These are phyloP conservation scores for Cataglyphis altisquamis DNA, from an alignment of 2,888 invertebrate species.

Conservation along the genomic window DNA sequence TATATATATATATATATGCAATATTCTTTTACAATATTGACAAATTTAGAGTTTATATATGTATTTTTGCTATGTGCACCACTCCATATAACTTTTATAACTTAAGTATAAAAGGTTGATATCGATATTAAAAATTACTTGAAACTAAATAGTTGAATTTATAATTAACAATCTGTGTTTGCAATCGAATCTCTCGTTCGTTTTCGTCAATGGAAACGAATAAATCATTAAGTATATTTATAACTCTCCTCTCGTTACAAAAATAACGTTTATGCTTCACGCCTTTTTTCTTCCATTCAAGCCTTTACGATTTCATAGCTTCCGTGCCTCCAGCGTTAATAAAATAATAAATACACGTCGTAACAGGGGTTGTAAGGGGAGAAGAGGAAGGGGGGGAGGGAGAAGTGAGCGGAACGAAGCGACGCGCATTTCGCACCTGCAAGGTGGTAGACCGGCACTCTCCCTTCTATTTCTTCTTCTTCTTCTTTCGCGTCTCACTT, in stretches of 20 bases:
- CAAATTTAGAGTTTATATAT: background rate
- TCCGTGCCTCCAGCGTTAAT: slow-evolving; percentile 67
- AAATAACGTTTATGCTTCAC: slow-evolving; percentile 52
- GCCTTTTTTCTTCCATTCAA: slow-evolving; percentile 55
- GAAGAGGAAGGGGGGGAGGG: background rate
- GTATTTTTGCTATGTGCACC: background rate
- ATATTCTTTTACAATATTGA: background rate
- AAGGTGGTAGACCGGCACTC: slow-evolving; percentile 55
- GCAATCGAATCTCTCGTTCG: background rate
- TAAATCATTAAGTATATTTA: slow-evolving; percentile 1
- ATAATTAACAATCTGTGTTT: background rate
- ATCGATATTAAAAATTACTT: background rate
- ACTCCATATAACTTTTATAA: background rate
- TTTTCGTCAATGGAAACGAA: slow-evolving; percentile 34
- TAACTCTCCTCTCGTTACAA: slow-evolving; percentile 13
- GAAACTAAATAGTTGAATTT: slow-evolving; percentile 1
- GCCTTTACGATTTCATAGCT: slow-evolving; percentile 54
- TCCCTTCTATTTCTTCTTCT: slow-evolving; percentile 51
- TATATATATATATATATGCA: no score
- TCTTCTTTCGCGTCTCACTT: slow-evolving; percentile 38
- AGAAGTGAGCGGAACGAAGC: slow-evolving; percentile 23
- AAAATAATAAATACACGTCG: slow-evolving; percentile 78
- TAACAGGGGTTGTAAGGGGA: slow-evolving; percentile 37
- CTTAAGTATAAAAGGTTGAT: background rate
- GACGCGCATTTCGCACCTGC: slow-evolving; percentile 77